A percentile compares a stretch with the other conserved stretches of the same genome.
Evolutionary conservation across 2,113 vertebrate genomes (phyloP).

Genomic region (Notothenia coriiceps): DNA sequence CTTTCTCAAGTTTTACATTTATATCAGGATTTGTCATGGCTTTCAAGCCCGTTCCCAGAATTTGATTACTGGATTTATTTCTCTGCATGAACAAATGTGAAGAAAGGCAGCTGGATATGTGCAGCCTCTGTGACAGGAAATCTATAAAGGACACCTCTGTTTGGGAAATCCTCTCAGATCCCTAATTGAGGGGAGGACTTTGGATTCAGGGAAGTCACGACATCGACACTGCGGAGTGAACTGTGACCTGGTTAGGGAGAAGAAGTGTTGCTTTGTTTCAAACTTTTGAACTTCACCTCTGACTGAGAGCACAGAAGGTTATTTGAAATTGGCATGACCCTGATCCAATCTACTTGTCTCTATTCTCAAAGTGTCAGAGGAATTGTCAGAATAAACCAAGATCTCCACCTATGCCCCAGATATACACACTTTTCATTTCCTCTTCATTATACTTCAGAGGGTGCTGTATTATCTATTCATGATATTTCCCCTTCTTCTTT

Average conservation of each 20-base stretch:
- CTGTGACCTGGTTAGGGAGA: constrained; percentile 27
- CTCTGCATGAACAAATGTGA: constrained; percentile 76
- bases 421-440: too few species aligned
- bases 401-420: background rate
- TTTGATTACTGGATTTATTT: constrained; percentile 82
- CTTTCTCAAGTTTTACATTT: constrained; percentile 72
- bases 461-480: background rate
- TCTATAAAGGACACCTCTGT: constrained; percentile 74
- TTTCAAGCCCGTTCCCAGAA: constrained; percentile 69
- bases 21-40: constrained; percentile 81
- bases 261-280: constrained; percentile 21
- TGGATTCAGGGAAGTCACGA: constrained; percentile 41
- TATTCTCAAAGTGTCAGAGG: background rate
- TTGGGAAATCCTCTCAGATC: constrained; percentile 72
- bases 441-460: background rate
- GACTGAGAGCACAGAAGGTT: background rate
- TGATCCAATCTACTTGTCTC: background rate
- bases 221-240: constrained; percentile 16
- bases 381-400: background rate
- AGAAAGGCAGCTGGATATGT: constrained; percentile 71
- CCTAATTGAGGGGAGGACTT: constrained; percentile 61
- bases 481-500: background rate
- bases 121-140: constrained; percentile 76
- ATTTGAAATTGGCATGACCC: background rate
- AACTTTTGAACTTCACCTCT: constrained; percentile 8